These are phyloP conservation scores for Periplaneta americana DNA, from an alignment of 1,140 invertebrate genomes.

Conservation along the genomic window DNA sequence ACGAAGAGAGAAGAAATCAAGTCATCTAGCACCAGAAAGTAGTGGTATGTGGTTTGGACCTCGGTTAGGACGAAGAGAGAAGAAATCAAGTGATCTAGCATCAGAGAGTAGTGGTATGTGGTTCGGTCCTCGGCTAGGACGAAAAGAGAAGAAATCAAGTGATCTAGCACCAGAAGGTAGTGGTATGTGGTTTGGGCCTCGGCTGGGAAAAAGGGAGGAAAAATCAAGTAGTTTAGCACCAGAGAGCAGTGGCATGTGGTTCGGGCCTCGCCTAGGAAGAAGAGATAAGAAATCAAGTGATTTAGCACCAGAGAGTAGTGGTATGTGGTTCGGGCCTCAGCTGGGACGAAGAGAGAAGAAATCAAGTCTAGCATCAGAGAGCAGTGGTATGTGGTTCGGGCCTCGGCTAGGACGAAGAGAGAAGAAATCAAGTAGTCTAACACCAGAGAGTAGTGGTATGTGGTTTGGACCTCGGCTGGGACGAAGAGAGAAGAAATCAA, in stretches of 20 bases:
- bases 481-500: not conserved
- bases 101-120: too few species aligned
- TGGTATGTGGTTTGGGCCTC: not conserved
- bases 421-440: not conserved
- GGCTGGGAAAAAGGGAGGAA: not conserved
- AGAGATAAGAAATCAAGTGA: not conserved
- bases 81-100: too few species aligned
- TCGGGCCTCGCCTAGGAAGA: not conserved
- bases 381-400: not conserved
- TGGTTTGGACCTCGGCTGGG: not conserved
- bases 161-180: not conserved
- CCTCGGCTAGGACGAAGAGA: not conserved
- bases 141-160: not conserved
- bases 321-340: too few species aligned
- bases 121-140: too few species aligned
- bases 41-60: not conserved
- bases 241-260: not conserved
- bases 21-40: not conserved
- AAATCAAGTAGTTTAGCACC: not conserved
- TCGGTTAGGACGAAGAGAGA: not conserved
- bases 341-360: not conserved
- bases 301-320: too few species aligned
- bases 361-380: too few species aligned
- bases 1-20: not conserved
- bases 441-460: not conserved